Conservation (phyloP, 2,113 vertebrate genomes). For the Charadrius vociferus region DNA sequence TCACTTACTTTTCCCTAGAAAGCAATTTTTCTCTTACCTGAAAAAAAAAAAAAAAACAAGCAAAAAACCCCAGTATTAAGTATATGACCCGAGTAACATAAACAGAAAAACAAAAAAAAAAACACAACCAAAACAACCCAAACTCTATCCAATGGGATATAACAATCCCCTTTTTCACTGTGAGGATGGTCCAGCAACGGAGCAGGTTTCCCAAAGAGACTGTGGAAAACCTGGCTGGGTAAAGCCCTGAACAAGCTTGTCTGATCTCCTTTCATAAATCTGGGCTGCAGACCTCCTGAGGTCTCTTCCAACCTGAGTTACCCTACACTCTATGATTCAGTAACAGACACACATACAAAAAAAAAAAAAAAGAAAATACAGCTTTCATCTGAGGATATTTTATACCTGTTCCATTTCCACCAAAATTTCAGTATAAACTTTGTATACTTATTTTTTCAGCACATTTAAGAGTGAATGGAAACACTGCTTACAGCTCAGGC, state of each 20-base stretch:
- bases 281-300: background rate
- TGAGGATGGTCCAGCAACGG: background rate
- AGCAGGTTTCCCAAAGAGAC: background rate
- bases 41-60: background rate
- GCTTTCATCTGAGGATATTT: background rate
- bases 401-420: background rate
- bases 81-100: background rate
- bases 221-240: background rate
- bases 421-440: background rate
- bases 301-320: background rate
- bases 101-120: background rate
- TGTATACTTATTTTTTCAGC: background rate
- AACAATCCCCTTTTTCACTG: fast-evolving
- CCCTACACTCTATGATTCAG: background rate
- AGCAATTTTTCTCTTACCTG: background rate
- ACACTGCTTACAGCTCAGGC: background rate
- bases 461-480: background rate
- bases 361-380: background rate
- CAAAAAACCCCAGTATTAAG: background rate
- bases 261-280: background rate
- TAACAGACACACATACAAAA: background rate
- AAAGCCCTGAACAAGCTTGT: background rate
- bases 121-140: fast-evolving
- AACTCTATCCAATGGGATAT: background rate
- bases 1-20: background rate